These are phyloP conservation scores for Dasysyrphus tricinctus DNA, from an alignment of 2,888 invertebrate genomes.

Conservation along the genomic window DNA sequence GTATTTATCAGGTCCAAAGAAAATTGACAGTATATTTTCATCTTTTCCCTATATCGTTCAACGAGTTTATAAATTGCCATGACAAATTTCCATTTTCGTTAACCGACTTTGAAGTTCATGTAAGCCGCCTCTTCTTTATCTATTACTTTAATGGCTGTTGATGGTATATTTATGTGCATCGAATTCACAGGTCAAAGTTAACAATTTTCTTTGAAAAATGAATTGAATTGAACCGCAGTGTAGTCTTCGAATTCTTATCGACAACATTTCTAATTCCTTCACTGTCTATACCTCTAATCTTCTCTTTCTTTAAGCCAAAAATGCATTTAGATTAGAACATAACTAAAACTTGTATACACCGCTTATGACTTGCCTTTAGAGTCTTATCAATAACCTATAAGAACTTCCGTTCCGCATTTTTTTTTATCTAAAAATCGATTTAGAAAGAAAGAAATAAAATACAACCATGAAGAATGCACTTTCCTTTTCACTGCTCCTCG, in stretches of 20 bases:
- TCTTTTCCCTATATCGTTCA: too few relatives aligned
- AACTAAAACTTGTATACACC: not conserved
- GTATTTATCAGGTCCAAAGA: too few relatives aligned
- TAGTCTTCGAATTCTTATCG: conserved; percentile 4
- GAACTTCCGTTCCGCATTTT: conserved; percentile 44
- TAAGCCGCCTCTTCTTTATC: too few relatives aligned
- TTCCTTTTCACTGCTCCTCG: conserved; percentile 18
- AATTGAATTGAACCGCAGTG: too few relatives aligned
- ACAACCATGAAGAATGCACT: conserved; percentile 9
- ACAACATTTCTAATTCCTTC: not conserved
- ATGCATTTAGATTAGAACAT: not conserved
- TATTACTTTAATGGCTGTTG: too few relatives aligned
- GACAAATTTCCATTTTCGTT: too few relatives aligned
- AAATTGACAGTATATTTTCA: too few relatives aligned
- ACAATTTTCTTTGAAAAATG: too few relatives aligned
- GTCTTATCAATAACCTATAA: conserved; percentile 39
- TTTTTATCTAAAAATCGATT: conserved; percentile 16
- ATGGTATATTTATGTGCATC: too few relatives aligned
- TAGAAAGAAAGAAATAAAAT: not conserved
- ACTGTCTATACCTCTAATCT: not conserved
- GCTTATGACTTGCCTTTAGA: not conserved
- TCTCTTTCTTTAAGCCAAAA: not conserved
- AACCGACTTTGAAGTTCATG: too few relatives aligned
- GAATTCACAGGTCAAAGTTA: too few relatives aligned
- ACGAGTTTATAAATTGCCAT: too few relatives aligned